Evolutionary conservation across 2,888 invertebrate species (phyloP).

Genomic region (Caenorhabditis doughertyi): DNA sequence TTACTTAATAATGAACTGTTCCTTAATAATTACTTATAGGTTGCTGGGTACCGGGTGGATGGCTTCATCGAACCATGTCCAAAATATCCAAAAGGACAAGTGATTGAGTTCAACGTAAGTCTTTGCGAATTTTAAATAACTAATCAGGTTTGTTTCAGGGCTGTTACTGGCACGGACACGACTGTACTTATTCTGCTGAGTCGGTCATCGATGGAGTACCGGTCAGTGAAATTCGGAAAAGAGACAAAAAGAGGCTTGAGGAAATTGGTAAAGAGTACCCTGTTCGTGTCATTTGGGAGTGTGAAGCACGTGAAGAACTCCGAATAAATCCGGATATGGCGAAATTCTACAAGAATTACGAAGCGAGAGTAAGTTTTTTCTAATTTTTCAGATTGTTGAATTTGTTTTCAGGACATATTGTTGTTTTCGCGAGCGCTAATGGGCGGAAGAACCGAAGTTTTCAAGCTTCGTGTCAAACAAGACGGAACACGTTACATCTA

Average conservation of each 20-base stretch:
- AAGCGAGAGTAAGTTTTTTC: background rate
- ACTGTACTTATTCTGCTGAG: background rate
- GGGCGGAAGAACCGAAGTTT: too few species aligned
- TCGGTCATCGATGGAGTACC: background rate
- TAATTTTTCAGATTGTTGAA: background rate
- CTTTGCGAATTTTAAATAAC: background rate
- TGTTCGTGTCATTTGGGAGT: background rate
- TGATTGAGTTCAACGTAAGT: constrained; percentile 28
- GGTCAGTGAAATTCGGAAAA: background rate
- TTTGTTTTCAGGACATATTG: too few species aligned
- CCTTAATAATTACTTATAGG: too few species aligned
- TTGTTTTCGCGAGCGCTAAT: too few species aligned
- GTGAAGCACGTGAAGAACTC: background rate
- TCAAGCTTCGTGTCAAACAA: too few species aligned
- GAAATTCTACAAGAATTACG: background rate
- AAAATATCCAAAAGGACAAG: constrained; percentile 49
- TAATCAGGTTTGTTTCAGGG: background rate
- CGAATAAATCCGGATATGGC: background rate
- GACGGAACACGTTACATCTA: background rate
- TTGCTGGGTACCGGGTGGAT: constrained; percentile 12
- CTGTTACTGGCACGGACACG: background rate
- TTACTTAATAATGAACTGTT: too few species aligned
- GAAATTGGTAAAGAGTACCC: background rate
- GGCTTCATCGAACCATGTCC: constrained; percentile 54
- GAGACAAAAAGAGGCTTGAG: background rate